Evolutionary conservation across 1,140 invertebrate species (phyloP), one percentile per base, ranked within the genome.

Genomic region (Cyrtorhinus lividipennis): DNA sequence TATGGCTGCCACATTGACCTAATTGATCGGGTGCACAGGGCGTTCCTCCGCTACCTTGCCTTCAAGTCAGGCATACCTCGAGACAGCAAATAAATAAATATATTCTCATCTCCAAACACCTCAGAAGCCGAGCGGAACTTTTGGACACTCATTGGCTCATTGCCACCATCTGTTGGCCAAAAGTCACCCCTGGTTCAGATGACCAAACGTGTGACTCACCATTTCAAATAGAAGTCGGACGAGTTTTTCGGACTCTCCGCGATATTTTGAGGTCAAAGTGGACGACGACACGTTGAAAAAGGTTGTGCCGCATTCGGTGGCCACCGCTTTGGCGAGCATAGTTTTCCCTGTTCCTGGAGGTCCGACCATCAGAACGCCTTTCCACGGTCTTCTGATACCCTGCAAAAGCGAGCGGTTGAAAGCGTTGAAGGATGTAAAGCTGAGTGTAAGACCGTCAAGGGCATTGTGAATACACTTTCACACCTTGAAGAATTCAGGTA

Each of bases 251-350:
- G 83, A 84, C 71, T 87, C 85, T n/a, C 85, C 84, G 27, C 83
- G 71, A 70, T 82, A 87, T 70, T 87, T 87, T n/a, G 83, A 85
- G 3, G 82, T 83, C 1, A 87, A 71, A n/a, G 80, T 82, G 2
- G 84, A 83, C 1, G 82, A 81, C 2, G 82, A 81, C 22, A 87
- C 82, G 69, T 83, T 83, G 71, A 87, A 87, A 70, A 87, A 87
- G 1, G 84, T 87, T 10, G 84, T 83, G 22, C 80, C 80, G 71
- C 85, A 87, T 73, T 87, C 85, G 0, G 84, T 99, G 23, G 97
- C 97, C 0, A 99, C 97, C 56, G 97, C 97, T 78, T 99, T 99
- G 0, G 97, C 97, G 24, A 99, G 74, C 30, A 99, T 78, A 0
- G 97, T 99, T 77, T 99, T 99, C 1, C 95, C 95, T 56, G 97